A percentile compares a stretch with the other conserved stretches of the same genome.
Conservation (phyloP, 2,113 vertebrate species). For the Tetraodon nigroviridis region DNA sequence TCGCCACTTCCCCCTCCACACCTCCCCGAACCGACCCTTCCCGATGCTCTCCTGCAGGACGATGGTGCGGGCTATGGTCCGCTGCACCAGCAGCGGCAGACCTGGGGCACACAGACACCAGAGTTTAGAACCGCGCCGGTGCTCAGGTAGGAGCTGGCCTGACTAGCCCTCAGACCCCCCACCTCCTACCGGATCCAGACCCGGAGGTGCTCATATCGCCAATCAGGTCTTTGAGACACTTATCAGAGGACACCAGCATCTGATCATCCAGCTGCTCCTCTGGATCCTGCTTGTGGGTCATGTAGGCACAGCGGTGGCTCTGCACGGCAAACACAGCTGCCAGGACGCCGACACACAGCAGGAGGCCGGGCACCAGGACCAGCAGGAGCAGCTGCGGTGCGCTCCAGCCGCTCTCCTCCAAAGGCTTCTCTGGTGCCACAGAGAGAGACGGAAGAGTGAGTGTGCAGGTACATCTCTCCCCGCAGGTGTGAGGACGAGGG, state of each 20-base stretch:
- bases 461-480: not conserved
- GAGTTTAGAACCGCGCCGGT: too few species aligned
- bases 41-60: slow-evolving; percentile 94
- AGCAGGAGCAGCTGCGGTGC: slow-evolving; percentile 68
- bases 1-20: slow-evolving; percentile 95
- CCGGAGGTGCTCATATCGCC: slow-evolving; percentile 91
- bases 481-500: not conserved
- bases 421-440: slow-evolving; percentile 55
- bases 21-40: slow-evolving; percentile 92
- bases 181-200: slow-evolving; percentile 86
- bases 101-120: slow-evolving; percentile 68
- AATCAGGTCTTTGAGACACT: slow-evolving; percentile 89
- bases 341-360: slow-evolving; percentile 73
- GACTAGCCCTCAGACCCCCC: too few species aligned
- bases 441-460: slow-evolving; percentile 4
- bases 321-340: slow-evolving; percentile 69
- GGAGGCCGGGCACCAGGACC: slow-evolving; percentile 77
- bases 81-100: slow-evolving; percentile 89
- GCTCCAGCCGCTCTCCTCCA: slow-evolving; percentile 53
- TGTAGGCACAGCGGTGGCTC: slow-evolving; percentile 67
- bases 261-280: slow-evolving; percentile 84
- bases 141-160: too few species aligned
- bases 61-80: slow-evolving; percentile 93
- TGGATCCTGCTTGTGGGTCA: slow-evolving; percentile 71
- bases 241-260: slow-evolving; percentile 77